phyloP scores from a whole-genome alignment of 2,113 vertebrate genomes.

The Aepyceros melampus region DNA sequence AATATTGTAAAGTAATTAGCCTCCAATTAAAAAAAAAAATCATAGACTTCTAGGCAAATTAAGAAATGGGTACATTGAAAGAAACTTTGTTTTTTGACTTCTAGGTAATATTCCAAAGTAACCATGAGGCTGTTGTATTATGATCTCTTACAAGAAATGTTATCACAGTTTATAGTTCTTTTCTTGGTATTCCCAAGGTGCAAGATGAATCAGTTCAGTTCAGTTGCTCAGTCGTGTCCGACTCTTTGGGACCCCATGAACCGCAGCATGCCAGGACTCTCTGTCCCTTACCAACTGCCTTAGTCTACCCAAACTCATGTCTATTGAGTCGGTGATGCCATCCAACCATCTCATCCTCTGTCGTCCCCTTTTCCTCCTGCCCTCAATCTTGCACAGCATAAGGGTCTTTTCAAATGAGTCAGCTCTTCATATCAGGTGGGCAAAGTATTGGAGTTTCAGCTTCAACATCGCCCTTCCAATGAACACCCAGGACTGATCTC shows the following conservation, averaged over 20 bases:
- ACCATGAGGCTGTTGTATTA: background rate
- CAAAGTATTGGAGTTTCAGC: background rate
- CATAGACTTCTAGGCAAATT: background rate
- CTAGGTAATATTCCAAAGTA: background rate
- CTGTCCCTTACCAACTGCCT: background rate
- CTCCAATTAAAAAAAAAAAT: background rate
- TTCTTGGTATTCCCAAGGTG: background rate
- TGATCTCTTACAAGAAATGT: background rate
- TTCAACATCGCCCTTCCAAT: background rate
- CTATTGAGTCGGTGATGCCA: background rate
- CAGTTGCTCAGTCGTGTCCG: accelerated
- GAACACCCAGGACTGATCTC: background rate
- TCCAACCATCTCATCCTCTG: background rate
- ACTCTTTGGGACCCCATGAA: background rate
- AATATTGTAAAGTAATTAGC: background rate
- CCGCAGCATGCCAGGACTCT: accelerated
- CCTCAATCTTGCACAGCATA: background rate
- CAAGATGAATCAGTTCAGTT: background rate
- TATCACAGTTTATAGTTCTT: background rate
- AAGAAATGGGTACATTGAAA: background rate
- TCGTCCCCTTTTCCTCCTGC: background rate
- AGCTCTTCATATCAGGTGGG: background rate
- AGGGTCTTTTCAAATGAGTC: background rate
- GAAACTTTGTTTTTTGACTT: background rate
- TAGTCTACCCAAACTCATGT: background rate